Evolutionary conservation across 2,888 invertebrate genomes (phyloP), one percentile per base, ranked within the genome.

Genomic region (Xestia ashworthii): DNA sequence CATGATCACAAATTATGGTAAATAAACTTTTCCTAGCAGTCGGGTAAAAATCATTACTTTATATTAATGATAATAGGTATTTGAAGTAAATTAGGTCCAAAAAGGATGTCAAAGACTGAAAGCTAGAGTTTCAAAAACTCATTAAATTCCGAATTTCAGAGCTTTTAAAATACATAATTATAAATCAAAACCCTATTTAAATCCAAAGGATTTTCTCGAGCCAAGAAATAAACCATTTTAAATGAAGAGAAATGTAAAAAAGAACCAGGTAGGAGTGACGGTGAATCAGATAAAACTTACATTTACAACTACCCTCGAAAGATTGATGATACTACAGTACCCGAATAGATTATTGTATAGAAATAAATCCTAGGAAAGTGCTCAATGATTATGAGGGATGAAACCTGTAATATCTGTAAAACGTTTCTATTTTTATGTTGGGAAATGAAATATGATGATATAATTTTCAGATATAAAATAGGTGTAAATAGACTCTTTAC

Each of bases 191-290:
- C 8, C 32, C 12, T 25, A 38, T 60, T 65, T 55, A 46, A 58
- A 38, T 68, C 16, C 22, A 46, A 60, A 62, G 14, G 46, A 74
- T 82, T 70, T 82, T 72, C 55, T 55, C 3, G 62, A 73, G 60
- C 53, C 48, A 62, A 83, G 55, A 74, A 70, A 67, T 80, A 85
- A 84, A 76, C 44, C 70, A 65, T 80, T 86, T 86, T 71, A 69
- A 86, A 84, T 81, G 76, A 74, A 81, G 81, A 87, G 64, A 75
- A 85, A 81, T 87, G 76, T 74, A 70, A 32, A 76, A 77, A 78
- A 32, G 68, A 70, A 68, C 38, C 65, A 77, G 64, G 78, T 75
- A 71, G 6, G 60, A 81, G 16, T 65, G 87, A 81, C 78, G 62
- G 53, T n/a, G 11, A 41, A 78, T 86, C 85, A 69, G 85, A 84